Conservation (phyloP, 2,888 invertebrate species). For the Sinodicranocentrus sp. region DNA sequence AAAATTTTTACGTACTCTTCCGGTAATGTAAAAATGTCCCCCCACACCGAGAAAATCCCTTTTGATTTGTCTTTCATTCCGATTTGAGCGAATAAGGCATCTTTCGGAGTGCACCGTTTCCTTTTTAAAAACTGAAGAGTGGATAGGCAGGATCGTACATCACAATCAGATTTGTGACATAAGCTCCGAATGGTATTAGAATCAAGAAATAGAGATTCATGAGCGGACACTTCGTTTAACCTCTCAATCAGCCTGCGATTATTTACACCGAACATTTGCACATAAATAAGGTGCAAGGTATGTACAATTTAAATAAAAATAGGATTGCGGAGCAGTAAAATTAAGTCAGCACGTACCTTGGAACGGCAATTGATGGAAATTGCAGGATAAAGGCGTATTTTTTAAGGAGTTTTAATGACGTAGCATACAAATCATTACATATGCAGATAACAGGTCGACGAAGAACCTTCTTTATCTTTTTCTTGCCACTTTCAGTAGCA, state of each 20-base stretch:
- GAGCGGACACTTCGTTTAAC: constrained; percentile 84
- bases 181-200: constrained; percentile 86
- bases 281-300: not conserved
- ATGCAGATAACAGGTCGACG: constrained; percentile 96
- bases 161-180: constrained; percentile 91
- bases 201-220: constrained; percentile 85
- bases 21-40: constrained; percentile 86
- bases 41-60: constrained; percentile 90
- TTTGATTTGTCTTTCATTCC: constrained; percentile 93
- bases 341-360: constrained; percentile 77
- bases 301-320: not conserved
- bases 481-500: constrained; percentile 78
- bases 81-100: constrained; percentile 84
- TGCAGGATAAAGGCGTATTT: constrained; percentile 87
- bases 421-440: constrained; percentile 95
- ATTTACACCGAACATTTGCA: constrained; percentile 62
- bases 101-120: constrained; percentile 79
- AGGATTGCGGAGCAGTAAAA: not conserved
- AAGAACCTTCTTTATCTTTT: constrained; percentile 82
- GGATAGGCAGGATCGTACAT: constrained; percentile 94
- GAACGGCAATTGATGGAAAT: constrained; percentile 81
- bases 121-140: constrained; percentile 87
- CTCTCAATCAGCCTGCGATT: constrained; percentile 82
- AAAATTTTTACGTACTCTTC: constrained; percentile 73
- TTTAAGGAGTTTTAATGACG: constrained; percentile 89